A percentile compares a stretch with the other conserved stretches of the same genome.
Conservation (phyloP, 2,113 vertebrate genomes). For the Alosa alosa region DNA sequence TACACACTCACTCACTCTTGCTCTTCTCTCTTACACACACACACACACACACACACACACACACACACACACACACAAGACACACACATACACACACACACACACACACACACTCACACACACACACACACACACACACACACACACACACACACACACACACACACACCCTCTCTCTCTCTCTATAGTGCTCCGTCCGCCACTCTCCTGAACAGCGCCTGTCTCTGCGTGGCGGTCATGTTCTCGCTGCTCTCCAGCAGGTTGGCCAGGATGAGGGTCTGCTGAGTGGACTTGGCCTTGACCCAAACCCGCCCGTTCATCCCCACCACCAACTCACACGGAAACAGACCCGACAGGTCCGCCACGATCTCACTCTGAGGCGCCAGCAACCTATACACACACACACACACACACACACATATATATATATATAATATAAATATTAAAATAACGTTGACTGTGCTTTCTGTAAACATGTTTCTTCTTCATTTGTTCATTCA, state of each 20-base stretch:
- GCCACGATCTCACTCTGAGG: conserved; percentile 82
- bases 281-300: conserved; percentile 80
- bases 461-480: too few species aligned
- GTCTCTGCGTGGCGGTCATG: conserved; percentile 85
- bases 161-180: not conserved
- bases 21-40: too few species aligned
- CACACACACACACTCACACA: not conserved
- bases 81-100: not conserved
- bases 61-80: too few species aligned
- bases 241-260: conserved; percentile 89
- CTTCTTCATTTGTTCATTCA: too few species aligned
- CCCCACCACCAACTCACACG: conserved; percentile 87
- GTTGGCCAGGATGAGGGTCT: conserved; percentile 87
- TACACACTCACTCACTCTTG: not conserved
- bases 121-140: not conserved
- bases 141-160: not conserved
- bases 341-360: conserved; percentile 84
- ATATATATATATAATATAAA: not conserved
- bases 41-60: too few species aligned
- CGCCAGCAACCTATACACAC: conserved; percentile 76
- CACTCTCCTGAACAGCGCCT: conserved; percentile 75
- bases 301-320: conserved; percentile 95
- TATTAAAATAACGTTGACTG: too few species aligned
- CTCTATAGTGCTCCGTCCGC: conserved; percentile 67
- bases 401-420: not conserved